Evolutionary conservation across 2,113 vertebrate species (phyloP).

Genomic region (Tragelaphus buxtoni): DNA sequence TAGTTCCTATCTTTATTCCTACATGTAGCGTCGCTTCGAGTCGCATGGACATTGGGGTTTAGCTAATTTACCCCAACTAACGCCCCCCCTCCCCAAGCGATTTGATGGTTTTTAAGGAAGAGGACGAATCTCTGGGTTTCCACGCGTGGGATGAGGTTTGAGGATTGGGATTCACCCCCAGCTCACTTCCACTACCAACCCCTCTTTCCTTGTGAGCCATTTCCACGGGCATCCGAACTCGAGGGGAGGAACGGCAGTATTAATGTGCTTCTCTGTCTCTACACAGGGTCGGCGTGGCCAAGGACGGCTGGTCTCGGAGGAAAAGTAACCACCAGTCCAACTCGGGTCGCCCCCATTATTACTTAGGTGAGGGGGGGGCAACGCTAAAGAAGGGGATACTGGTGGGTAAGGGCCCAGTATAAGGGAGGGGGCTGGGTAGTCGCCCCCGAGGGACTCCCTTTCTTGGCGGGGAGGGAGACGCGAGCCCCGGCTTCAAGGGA

Average conservation of each 20-base stretch:
- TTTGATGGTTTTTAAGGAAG: constrained; percentile 62
- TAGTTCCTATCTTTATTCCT: constrained; percentile 59
- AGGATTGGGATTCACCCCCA: constrained; percentile 11
- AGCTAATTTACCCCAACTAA: constrained; percentile 17
- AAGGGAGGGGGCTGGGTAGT: constrained; percentile 22
- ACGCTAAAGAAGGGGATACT: constrained; percentile 32
- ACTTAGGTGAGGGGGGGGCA: constrained; percentile 54
- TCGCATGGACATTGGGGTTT: constrained; percentile 46
- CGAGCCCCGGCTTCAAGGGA: constrained; percentile 37
- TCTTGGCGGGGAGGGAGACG: constrained; percentile 14
- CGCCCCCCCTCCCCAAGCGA: background rate
- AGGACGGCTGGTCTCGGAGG: constrained; percentile 56
- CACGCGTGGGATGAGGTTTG: constrained; percentile 35
- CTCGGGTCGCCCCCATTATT: constrained; percentile 52
- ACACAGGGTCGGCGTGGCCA: constrained; percentile 52
- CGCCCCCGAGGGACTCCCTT: constrained; percentile 13
- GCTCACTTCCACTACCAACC: constrained; percentile 46
- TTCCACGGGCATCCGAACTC: constrained; percentile 48
- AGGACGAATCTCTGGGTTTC: constrained; percentile 34
- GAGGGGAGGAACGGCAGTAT: constrained; percentile 3
- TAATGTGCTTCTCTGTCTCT: constrained; percentile 58
- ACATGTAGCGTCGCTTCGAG: constrained; percentile 19
- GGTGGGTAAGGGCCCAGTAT: constrained; percentile 34
- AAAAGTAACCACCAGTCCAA: constrained; percentile 58
- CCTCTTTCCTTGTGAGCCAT: constrained; percentile 33